These are phyloP conservation scores for Pungitius pungitius DNA, from an alignment of 2,113 vertebrate species.

Conservation along the genomic window DNA sequence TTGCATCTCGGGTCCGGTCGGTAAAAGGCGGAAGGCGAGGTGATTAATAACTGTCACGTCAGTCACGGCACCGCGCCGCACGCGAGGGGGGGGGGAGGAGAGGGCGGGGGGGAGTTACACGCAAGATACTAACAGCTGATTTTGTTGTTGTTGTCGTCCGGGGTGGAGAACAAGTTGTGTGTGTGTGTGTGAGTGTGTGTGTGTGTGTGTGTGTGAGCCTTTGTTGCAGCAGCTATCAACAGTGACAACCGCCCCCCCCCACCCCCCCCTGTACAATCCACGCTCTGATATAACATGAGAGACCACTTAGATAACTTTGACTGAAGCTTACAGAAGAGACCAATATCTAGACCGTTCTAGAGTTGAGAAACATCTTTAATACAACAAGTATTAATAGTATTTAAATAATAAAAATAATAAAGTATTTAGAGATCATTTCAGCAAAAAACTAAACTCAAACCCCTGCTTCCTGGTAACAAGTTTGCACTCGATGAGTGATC, in stretches of 20 bases:
- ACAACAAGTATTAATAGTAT: too few relatives aligned
- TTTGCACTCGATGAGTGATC: not conserved
- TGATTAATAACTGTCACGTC: constrained; percentile 80
- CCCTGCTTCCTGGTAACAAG: too few relatives aligned
- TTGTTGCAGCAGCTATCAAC: not conserved
- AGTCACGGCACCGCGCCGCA: constrained; percentile 60
- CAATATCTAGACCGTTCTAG: not conserved
- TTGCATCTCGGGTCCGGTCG: constrained; percentile 52
- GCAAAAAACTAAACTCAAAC: not conserved
- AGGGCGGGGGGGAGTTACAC: constrained; percentile 71
- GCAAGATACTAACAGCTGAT: constrained; percentile 70
- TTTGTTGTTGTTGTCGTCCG: constrained; percentile 52
- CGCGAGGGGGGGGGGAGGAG: constrained; percentile 41
- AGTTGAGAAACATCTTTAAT: not conserved
- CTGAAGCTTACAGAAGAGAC: not conserved
- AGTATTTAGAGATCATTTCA: not conserved
- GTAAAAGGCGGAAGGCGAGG: constrained; percentile 72
- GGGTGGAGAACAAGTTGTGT: not conserved
- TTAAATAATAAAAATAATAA: too few relatives aligned
- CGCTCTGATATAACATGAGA: not conserved
- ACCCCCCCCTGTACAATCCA: not conserved
- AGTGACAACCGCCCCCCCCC: too few relatives aligned
- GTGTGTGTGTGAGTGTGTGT: not conserved
- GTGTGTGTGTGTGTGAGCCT: not conserved
- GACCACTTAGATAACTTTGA: not conserved